Percentiles rank a stretch among this genome's conserved stretches.
Conservation (phyloP, 2,888 invertebrate genomes). For the Tetranychus piercei region DNA sequence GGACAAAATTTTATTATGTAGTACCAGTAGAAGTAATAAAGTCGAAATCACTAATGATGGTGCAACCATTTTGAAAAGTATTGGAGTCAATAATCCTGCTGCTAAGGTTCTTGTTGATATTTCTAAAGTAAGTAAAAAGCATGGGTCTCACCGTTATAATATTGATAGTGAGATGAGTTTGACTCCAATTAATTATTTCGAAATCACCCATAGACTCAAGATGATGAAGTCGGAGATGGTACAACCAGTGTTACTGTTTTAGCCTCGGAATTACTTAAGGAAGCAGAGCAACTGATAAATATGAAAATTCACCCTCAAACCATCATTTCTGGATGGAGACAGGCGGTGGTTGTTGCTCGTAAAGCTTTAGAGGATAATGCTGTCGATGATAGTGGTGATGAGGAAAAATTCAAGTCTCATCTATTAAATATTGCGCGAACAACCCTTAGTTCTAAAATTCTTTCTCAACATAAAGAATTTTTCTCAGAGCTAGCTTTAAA, state of each 20-base stretch:
- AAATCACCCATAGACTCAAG: constrained; percentile 43
- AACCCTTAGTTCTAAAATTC: constrained; percentile 90
- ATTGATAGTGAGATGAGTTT: not conserved
- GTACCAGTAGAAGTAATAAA: constrained; percentile 31
- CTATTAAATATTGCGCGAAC: constrained; percentile 90
- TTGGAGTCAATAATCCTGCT: constrained; percentile 96
- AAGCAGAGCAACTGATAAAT: constrained; percentile 80
- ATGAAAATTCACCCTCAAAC: constrained; percentile 95
- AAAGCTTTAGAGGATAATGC: constrained; percentile 59
- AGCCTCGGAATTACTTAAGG: constrained; percentile 79
- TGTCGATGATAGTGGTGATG: constrained; percentile 56
- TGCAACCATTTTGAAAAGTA: constrained; percentile 84
- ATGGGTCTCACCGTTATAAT: not conserved
- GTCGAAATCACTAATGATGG: constrained; percentile 98
- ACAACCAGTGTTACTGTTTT: constrained; percentile 96
- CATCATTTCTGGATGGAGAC: constrained; percentile 85
- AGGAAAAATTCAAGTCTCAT: constrained; percentile 64
- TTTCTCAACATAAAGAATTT: constrained; percentile 88
- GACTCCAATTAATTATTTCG: not conserved
- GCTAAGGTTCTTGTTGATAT: constrained; percentile 76
- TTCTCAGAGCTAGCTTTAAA: constrained; percentile 88
- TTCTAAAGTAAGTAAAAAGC: constrained; percentile 25
- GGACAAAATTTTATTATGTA: constrained; percentile 43
- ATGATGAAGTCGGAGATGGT: constrained; percentile 98
- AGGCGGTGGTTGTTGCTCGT: constrained; percentile 62